These are phyloP conservation scores for Axea sp. DNA, from an alignment of 2,888 invertebrate genomes.

Conservation along the genomic window DNA sequence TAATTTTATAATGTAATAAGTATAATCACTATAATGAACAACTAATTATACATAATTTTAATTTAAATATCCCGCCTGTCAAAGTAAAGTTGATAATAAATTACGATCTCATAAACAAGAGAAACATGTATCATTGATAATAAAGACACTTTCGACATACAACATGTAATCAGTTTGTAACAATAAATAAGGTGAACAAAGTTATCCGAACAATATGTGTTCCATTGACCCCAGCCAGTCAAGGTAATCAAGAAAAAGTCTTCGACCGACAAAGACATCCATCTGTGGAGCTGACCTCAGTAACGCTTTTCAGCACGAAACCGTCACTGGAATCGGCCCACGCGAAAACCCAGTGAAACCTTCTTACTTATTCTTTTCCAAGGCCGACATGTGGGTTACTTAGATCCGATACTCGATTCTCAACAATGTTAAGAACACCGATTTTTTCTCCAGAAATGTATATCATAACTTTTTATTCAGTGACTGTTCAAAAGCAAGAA, in stretches of 20 bases:
- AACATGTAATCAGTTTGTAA: slow-evolving; percentile 12
- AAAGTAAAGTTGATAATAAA: no score
- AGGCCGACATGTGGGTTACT: slow-evolving; percentile 58
- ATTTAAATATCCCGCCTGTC: no score
- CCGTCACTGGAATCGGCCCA: slow-evolving; percentile 52
- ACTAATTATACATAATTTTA: no score
- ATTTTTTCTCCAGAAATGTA: slow-evolving; percentile 13
- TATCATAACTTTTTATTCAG: slow-evolving; percentile 5
- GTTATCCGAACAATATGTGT: slow-evolving; percentile 27
- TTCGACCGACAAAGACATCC: slow-evolving; percentile 55
- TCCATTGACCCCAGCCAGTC: slow-evolving; percentile 29
- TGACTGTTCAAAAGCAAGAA: no score
- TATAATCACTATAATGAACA: no score
- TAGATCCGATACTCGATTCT: slow-evolving; percentile 24
- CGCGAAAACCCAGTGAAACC: slow-evolving; percentile 52
- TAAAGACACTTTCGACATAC: slow-evolving; percentile 3
- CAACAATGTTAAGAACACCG: slow-evolving; percentile 19
- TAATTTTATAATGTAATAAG: no score
- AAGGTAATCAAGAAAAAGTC: slow-evolving; percentile 39
- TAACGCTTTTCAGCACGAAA: slow-evolving; percentile 46
- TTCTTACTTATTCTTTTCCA: slow-evolving; percentile 54
- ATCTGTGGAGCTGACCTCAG: slow-evolving; percentile 58
- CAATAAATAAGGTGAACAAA: slow-evolving; percentile 8
- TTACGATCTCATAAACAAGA: no score
- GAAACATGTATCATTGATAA: not conserved